phyloP scores from a whole-genome alignment of 1,140 invertebrate species.

The Drusus annulatus region DNA sequence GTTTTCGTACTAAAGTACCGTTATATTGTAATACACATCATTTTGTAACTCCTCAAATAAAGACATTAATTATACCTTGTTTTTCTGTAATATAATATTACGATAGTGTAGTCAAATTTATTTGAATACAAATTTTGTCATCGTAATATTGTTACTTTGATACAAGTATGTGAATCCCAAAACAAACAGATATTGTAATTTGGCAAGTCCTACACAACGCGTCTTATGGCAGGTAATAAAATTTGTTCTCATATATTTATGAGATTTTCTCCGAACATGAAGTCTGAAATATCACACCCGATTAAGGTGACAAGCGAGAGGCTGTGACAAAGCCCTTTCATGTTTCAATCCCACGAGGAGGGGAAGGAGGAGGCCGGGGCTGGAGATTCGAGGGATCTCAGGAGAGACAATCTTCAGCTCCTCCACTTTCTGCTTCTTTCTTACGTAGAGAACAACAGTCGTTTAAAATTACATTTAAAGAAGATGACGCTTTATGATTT shows the following conservation, averaged over 20 bases:
- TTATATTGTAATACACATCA: too few species aligned
- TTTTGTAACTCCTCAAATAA: too few species aligned
- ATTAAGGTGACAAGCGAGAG: slow-evolving; percentile 16
- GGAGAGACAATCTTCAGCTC: neutral
- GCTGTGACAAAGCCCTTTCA: slow-evolving; percentile 26
- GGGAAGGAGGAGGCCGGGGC: neutral
- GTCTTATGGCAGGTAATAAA: slow-evolving; percentile 20
- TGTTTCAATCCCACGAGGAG: neutral
- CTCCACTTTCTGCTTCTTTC: slow-evolving; percentile 3
- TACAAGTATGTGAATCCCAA: too few species aligned
- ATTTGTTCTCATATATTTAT: slow-evolving; percentile 24
- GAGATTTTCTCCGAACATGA: neutral
- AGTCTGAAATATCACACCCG: slow-evolving; percentile 36
- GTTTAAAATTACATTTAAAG: slow-evolving; percentile 24
- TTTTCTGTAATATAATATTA: too few species aligned
- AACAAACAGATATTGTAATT: neutral
- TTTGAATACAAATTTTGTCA: too few species aligned
- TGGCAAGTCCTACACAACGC: neutral
- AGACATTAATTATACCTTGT: too few species aligned
- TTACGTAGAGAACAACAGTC: neutral
- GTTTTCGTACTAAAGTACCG: too few species aligned
- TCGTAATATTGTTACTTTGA: too few species aligned
- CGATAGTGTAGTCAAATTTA: too few species aligned
- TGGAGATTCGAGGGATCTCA: slow-evolving; percentile 20
- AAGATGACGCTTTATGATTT: neutral